Percentiles rank a stretch among this genome's conserved stretches.
Evolutionary conservation across 2,888 invertebrate species (phyloP).

Genomic region (Muscina levida): DNA sequence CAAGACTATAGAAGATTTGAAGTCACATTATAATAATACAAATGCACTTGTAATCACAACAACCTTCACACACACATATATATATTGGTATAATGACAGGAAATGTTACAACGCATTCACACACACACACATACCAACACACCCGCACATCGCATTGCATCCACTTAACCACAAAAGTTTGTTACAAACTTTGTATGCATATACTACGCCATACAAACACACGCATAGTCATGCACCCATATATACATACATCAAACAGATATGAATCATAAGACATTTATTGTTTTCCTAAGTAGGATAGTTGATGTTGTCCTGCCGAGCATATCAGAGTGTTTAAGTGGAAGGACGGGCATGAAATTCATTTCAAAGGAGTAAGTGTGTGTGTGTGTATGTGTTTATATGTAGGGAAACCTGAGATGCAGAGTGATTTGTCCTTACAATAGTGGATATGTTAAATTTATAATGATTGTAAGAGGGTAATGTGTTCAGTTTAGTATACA

Average conservation of each 20-base stretch:
- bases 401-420: background rate
- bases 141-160: too few relatives aligned
- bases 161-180: background rate
- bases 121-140: constrained; percentile 20
- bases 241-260: constrained; percentile 17
- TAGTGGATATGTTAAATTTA: constrained; percentile 1
- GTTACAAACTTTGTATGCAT: constrained; percentile 9
- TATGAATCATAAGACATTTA: constrained; percentile 33
- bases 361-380: too few relatives aligned
- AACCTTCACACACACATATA: background rate
- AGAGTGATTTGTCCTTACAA: constrained; percentile 12
- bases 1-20: background rate
- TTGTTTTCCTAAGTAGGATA: constrained; percentile 27
- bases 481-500: too few relatives aligned
- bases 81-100: constrained; percentile 17
- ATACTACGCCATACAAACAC: background rate
- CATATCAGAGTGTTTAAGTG: background rate
- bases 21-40: background rate
- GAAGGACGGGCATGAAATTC: too few relatives aligned
- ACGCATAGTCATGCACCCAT: background rate
- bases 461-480: background rate
- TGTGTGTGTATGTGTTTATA: too few relatives aligned
- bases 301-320: background rate
- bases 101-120: background rate
- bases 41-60: background rate